phyloP scores from a whole-genome alignment of 1,140 invertebrate species.

The Hormaphis cornu region DNA sequence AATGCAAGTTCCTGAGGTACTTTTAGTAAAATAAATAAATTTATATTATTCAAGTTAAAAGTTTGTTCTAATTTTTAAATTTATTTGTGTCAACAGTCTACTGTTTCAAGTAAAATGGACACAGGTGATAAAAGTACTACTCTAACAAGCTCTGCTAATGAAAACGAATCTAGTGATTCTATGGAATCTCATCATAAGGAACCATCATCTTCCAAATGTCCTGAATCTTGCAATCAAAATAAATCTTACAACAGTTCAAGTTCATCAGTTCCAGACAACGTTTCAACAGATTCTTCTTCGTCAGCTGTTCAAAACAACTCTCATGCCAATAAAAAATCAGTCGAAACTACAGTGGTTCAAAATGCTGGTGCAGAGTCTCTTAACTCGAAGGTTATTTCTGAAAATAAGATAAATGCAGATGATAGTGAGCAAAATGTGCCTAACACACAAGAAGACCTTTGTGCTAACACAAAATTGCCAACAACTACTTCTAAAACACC shows the following conservation, averaged over 20 bases:
- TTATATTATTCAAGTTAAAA: background rate
- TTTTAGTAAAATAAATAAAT: background rate
- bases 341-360: background rate
- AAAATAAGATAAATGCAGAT: background rate
- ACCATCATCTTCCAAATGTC: constrained; percentile 11
- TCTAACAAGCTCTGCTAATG: background rate
- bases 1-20: background rate
- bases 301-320: background rate
- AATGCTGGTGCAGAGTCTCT: background rate
- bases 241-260: background rate
- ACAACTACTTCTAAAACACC: background rate
- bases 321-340: background rate
- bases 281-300: background rate
- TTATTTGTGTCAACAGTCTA: background rate
- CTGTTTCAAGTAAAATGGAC: background rate
- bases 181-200: background rate
- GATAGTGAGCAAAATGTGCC: background rate
- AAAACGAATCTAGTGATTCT: background rate
- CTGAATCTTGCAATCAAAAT: background rate
- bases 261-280: background rate
- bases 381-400: background rate
- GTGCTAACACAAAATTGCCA: background rate
- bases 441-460: background rate
- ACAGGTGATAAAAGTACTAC: background rate
- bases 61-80: background rate